Base-by-base conservation (phyloP, 1,140 invertebrate genomes). In the Drosophila arizonae region DNA sequence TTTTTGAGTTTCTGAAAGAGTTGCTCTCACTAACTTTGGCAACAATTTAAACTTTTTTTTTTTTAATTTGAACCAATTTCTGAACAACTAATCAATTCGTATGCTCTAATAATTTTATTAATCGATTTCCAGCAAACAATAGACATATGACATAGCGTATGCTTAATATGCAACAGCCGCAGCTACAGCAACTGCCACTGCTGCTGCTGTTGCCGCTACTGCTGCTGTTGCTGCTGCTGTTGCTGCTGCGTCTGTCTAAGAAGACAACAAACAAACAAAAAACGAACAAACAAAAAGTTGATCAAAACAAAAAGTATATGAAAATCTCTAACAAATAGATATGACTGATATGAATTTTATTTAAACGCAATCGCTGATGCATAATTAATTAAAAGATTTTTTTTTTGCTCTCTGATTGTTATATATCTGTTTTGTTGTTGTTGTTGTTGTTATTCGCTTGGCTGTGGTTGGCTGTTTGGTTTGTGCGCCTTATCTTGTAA, bases 331-430 rank as follows among this genome's bases (percentile, higher is more conserved):
- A 60, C 43, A 67, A 61, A 50, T 41, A 72, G 72, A 79, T 82
- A 79, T 79, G 79, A 74, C 66, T 65, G 79, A 65, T 61, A 64
- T 76, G 78, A 68, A 62, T 70, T 88, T 88, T 79, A 88, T 87
- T 87, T 88, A 79, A 88, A 77, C 84, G 68, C 79, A 88, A 88
- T 88, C 85, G 74, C 85, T 89, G 84, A 88, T 88, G 84, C 84
- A 88, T 88, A 88, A 88, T 88, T 88, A 88, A 88, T 88, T 88
- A 84, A 88, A 84, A 77, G 84, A 76, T 82, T 36, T 80, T 80
- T 77, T 55, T 61, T 66, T 48, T 66, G 65, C 50, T 61, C 46
- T 39, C 36, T 39, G 30, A 52, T 55, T 50, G 67, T 69, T 80
- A 51, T 72, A 54, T 62, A 77, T 82, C 71, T 60, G 66, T 43